A percentile compares a stretch with the other conserved stretches of the same genome.
Evolutionary conservation across 2,797 vertebrate species (phyloP).

Genomic region (Crenuchus spilurus): DNA sequence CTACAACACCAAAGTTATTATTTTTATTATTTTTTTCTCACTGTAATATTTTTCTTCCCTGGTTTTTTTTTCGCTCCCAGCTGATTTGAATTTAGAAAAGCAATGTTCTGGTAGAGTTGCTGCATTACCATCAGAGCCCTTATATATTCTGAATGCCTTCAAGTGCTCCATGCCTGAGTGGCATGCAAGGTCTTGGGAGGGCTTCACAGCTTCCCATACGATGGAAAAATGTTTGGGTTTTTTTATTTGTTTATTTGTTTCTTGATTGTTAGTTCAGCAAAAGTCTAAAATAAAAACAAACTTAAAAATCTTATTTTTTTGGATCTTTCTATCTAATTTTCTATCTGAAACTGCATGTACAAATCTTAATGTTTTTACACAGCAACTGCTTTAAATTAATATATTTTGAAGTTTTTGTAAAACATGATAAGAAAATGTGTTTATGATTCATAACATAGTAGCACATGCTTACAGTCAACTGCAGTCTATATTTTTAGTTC

Average conservation of each 20-base stretch:
- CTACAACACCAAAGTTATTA: background rate
- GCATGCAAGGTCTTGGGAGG: background rate
- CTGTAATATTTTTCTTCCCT: slow-evolving; percentile 8
- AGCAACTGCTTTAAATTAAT: no score
- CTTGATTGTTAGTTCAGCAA: no score
- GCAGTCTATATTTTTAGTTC: no score
- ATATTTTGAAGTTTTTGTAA: no score
- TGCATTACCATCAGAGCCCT: background rate
- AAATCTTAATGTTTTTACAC: no score
- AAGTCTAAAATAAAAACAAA: no score
- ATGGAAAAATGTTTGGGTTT: background rate
- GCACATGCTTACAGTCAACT: no score
- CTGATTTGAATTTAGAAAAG: slow-evolving; percentile 12
- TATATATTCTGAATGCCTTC: slow-evolving; percentile 39
- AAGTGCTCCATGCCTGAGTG: background rate
- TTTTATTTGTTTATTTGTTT: background rate
- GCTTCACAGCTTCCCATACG: background rate
- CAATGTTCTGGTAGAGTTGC: slow-evolving; percentile 20
- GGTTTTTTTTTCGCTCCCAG: slow-evolving; percentile 1
- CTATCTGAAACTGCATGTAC: no score
- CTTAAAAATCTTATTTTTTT: no score
- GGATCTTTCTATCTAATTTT: no score
- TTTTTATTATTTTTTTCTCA: background rate
- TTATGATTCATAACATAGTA: no score
- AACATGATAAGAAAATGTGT: no score